Evolutionary conservation across 2,797 vertebrate genomes (phyloP).

Genomic region (Phalloptychus januarius): DNA sequence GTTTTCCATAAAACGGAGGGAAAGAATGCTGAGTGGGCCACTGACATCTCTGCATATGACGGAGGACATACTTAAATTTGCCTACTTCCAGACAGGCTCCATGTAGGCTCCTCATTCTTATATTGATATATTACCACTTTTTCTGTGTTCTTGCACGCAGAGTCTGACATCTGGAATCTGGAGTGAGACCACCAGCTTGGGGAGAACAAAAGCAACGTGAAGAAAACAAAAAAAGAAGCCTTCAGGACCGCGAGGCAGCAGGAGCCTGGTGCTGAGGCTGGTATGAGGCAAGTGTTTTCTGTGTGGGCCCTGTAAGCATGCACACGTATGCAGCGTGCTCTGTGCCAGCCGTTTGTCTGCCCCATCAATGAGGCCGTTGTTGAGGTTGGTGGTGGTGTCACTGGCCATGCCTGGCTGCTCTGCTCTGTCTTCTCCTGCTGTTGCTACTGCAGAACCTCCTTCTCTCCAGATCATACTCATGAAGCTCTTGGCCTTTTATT

Average conservation of each 20-base stretch:
- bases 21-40: slow-evolving; percentile 82
- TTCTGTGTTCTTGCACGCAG: slow-evolving; percentile 39
- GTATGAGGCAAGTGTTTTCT: slow-evolving; percentile 83
- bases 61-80: slow-evolving; percentile 78
- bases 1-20: slow-evolving; percentile 39
- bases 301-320: slow-evolving; percentile 41
- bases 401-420: slow-evolving; percentile 52
- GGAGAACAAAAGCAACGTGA: slow-evolving; percentile 45
- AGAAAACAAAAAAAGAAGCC: slow-evolving; percentile 28
- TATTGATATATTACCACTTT: slow-evolving; percentile 44
- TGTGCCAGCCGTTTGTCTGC: slow-evolving; percentile 69
- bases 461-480: slow-evolving; percentile 37
- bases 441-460: slow-evolving; percentile 10
- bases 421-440: slow-evolving; percentile 49
- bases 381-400: slow-evolving; percentile 57
- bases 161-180: slow-evolving; percentile 37
- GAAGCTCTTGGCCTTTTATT: slow-evolving; percentile 63
- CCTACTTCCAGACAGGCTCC: slow-evolving; percentile 75
- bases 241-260: slow-evolving; percentile 61
- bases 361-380: slow-evolving; percentile 70
- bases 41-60: slow-evolving; percentile 72
- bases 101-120: slow-evolving; percentile 65
- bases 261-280: slow-evolving; percentile 79
- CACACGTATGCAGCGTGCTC: slow-evolving; percentile 63
- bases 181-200: slow-evolving; percentile 36